Base-by-base conservation (phyloP, 1,140 invertebrate species). In the Drosophila pectinifera region DNA sequence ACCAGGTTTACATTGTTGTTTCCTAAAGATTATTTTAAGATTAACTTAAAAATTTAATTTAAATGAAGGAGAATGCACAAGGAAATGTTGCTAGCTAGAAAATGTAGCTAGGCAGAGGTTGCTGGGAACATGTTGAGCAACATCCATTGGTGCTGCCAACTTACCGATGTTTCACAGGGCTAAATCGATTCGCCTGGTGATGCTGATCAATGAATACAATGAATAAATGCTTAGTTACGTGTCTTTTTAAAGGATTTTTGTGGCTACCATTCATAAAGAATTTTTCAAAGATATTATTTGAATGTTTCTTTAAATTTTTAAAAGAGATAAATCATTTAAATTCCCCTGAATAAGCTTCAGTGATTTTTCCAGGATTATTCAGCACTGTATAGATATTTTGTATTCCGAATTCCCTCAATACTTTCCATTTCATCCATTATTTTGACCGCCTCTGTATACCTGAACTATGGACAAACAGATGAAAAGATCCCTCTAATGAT, bases 401-500 rank as follows among this genome's bases (percentile, higher is more conserved):
- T 6, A 10, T 6, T 20, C 28, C 34, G n/a, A n/a, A n/a, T 3
- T 24, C 16, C 26, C 5, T 31, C 11, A 8, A 34, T 18, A 51
- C 48, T 34, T 51, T 51, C 48, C 16, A 14, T 51, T 51, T 51
- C 11, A 20, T 34, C 10, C n/a, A 53, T 53, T 54, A 14, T 59
- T 36, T 54, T 28, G 41, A 28, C 42, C 41, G n/a, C 11, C 7
- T 22, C 10, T 43, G 1, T 4, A 18, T 13, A 26, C 11, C 13
- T 13, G 36, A 22, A 28, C 26, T 31, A n/a, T 20, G 39, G 26
- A 26, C 54, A 36, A 34, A 45, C 13, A 39, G 13, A 49, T 41
- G 22, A 36, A 75, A 51, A 13, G 20, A 34, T 46, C 18, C 48
- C 41, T 45, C 13, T 38, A 65, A 46, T 38, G 63, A 49, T 57